phyloP scores from a whole-genome alignment of 1,140 invertebrate genomes.

The Drosophila mauritiana region DNA sequence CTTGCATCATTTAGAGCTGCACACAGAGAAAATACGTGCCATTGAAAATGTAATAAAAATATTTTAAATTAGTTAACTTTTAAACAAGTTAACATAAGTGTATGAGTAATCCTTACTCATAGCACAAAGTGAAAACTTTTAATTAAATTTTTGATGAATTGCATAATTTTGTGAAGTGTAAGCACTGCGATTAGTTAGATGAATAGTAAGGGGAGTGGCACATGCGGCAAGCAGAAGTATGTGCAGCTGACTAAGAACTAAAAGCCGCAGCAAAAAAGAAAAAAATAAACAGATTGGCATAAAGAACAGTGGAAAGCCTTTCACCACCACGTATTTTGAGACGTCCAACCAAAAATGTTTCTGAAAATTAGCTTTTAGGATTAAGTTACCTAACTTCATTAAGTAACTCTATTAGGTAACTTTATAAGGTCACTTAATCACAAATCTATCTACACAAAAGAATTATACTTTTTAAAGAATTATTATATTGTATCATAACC shows the following conservation, averaged over 20 bases:
- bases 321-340: conserved; percentile 43
- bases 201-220: neutral
- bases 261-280: conserved; percentile 17
- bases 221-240: neutral
- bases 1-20: conserved; percentile 55
- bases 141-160: no score
- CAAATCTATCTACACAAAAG: no score
- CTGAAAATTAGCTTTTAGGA: neutral
- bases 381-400: no score
- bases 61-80: neutral
- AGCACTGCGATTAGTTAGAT: neutral
- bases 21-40: conserved; percentile 10
- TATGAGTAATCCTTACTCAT: neutral
- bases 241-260: conserved; percentile 3
- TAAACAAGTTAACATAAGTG: neutral
- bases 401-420: no score
- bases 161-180: neutral
- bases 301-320: conserved; percentile 25
- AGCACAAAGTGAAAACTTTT: no score
- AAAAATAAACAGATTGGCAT: neutral
- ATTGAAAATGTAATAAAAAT: no score
- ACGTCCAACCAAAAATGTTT: neutral
- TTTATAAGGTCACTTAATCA: no score
- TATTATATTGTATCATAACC: no score
- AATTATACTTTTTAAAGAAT: no score